Percentiles rank a stretch among this genome's conserved stretches.
These are phyloP conservation scores for Eurytoma adleriae DNA, from an alignment of 2,888 invertebrate genomes.

Conservation along the genomic window DNA sequence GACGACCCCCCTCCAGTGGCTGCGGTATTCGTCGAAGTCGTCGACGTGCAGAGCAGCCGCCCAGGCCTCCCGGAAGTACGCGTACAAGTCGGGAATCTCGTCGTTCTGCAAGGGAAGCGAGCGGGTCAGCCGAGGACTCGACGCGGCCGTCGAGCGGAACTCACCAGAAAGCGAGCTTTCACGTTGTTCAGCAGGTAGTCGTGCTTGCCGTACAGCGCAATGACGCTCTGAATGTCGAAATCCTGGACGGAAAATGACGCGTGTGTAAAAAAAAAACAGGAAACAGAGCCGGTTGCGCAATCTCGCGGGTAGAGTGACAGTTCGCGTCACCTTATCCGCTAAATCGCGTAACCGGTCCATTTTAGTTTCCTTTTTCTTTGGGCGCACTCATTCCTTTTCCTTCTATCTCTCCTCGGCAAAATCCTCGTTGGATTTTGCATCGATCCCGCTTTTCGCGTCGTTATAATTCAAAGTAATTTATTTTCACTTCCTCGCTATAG, in stretches of 20 bases:
- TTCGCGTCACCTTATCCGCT: too few species aligned
- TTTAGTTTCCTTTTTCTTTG: too few species aligned
- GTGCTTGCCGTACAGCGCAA: constrained; percentile 84
- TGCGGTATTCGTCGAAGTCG: constrained; percentile 76
- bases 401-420: too few species aligned
- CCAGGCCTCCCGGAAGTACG: constrained; percentile 84
- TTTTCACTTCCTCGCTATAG: too few species aligned
- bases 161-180: constrained; percentile 79
- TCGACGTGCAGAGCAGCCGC: constrained; percentile 81
- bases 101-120: constrained; percentile 74
- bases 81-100: constrained; percentile 82
- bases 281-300: too few species aligned
- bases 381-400: too few species aligned
- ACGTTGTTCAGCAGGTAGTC: constrained; percentile 84
- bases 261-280: neutral
- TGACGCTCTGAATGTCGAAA: constrained; percentile 79
- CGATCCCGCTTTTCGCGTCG: too few species aligned
- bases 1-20: too few species aligned
- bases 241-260: constrained; percentile 70
- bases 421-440: too few species aligned
- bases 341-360: too few species aligned
- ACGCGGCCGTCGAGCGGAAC: constrained; percentile 29
- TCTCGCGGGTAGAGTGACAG: too few species aligned
- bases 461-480: too few species aligned
- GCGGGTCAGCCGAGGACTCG: neutral